Base-by-base conservation (phyloP, 2,888 invertebrate species). In the Ichneumoninae sp. region DNA sequence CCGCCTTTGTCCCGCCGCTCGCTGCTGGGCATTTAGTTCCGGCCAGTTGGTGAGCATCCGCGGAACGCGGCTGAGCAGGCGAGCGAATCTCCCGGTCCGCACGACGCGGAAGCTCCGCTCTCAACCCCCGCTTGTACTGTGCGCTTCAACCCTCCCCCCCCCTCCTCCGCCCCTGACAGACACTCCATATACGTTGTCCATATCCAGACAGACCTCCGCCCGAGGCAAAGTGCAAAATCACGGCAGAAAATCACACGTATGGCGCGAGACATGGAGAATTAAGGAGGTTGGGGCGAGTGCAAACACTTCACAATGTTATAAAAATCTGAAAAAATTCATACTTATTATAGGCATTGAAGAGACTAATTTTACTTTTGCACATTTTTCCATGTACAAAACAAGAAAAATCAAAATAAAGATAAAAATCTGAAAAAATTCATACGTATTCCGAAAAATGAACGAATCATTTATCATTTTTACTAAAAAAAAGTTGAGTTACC, bases 1-100 rank as follows among this genome's bases (percentile, higher is more conserved):
- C 36, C n/a, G 79, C 75, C 81, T 85, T 86, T 86, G 85, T 85
- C 54, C 83, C 60, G 65, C 86, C 73, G 82, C 77, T 81, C 26
- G 82, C 81, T 82, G 86, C 82, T 87, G 78, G 82, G 85, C 76
- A 88, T 90, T 90, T 90, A 90, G 90, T 90, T 90, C 88, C 89
- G 88, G 88, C 89, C 90, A 89, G 89, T 89, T 90, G 87, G 89
- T 85, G 87, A 89, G 88, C 89, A 90, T 89, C 85, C 87, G 87
- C 78, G 86, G 83, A 90, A 90, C 88, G 85, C 63, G 79, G 81
- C 85, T 16, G 71, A 81, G 60, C 66, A 73, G 50, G 47, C 70
- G 75, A 75, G 74, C 60, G 47, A 69, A 68, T 63, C 50, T 73
- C 40, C 63, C 8, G 40, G 57, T 54, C 19, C 47, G 33, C 47